Base-by-base conservation (phyloP, 2,888 invertebrate genomes). In the Spicauda simplicius region DNA sequence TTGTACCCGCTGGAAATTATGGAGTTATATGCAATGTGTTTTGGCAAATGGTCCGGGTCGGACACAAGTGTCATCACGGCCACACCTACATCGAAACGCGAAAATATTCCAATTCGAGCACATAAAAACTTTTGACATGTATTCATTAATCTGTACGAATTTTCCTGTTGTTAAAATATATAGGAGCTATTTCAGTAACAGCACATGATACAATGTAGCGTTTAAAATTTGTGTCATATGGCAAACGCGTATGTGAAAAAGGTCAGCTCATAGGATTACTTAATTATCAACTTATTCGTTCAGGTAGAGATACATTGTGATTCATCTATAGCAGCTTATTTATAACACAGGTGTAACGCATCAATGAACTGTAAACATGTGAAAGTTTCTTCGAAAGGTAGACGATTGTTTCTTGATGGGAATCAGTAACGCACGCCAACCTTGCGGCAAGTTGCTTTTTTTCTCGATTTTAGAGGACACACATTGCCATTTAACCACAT, bases 401-500 rank as follows among this genome's bases (percentile, higher is more conserved):
- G 6, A 37, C 12, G 18, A 16, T 30, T 68, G 68, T 66, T 59
- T 70, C 70, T 68, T 72, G 70, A 71, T 71, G 69, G 71, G 69
- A 74, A 76, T 79, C 76, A 76, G 78, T 77, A 77, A 74, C 73
- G 72, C 75, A 75, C 77, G 81, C 75, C 80, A 82, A 81, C 84
- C 86, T 87, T 85, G 82, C 73, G 69, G 68, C 74, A 70, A 73
- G 76, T 75, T 59, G 25, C 30, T 7, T 81, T 84, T 84, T 85
- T 84, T 81, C 74, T 80, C 74, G 73, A 73, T 81, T 85, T 86
- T 84, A 85, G 81, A 84, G 82, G 84, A 59, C 65, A 83, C 85
- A 84, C 81, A 77, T 78, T 81, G 83, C 83, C 85, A 86, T 85
- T 87, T 85, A 52, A 57, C 45, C 85, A 80, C 82, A 82, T 85